Conservation (phyloP, 2,797 vertebrate genomes). For the Sternarchorhynchus goeldii region DNA sequence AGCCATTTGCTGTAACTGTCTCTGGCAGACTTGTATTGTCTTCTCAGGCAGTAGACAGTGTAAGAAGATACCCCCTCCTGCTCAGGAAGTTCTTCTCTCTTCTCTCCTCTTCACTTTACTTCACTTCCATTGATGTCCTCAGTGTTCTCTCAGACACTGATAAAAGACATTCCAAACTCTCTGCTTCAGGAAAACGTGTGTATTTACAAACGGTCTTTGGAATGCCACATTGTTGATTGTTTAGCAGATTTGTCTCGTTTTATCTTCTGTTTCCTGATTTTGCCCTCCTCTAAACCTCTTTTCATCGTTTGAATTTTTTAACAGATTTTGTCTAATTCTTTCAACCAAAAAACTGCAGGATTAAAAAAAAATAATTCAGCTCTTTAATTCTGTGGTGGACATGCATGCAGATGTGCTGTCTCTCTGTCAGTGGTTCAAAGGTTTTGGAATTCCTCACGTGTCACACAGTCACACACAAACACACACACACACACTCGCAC, state of each 20-base stretch:
- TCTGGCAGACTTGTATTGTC: slow-evolving; percentile 40
- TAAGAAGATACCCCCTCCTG: slow-evolving; percentile 24
- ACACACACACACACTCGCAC: neutral
- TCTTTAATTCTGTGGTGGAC: neutral
- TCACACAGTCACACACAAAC: slow-evolving; percentile 18
- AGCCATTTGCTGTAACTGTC: slow-evolving; percentile 40
- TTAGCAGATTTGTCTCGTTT: slow-evolving; percentile 6
- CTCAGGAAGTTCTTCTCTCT: neutral
- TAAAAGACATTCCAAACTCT: slow-evolving; percentile 6
- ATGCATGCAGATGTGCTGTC: neutral
- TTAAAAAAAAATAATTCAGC: neutral
- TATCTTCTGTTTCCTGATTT: neutral
- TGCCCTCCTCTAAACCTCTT: neutral
- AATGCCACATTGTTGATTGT: slow-evolving; percentile 13
- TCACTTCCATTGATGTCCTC: neutral
- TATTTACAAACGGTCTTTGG: slow-evolving; percentile 24
- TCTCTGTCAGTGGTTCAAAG: slow-evolving; percentile 27
- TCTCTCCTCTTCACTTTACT: neutral
- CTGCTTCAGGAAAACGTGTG: neutral
- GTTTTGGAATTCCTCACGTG: slow-evolving; percentile 28
- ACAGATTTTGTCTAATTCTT: neutral
- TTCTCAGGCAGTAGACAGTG: slow-evolving; percentile 31
- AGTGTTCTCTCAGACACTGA: neutral
- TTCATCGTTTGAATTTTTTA: neutral
- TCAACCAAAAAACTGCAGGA: slow-evolving; percentile 1